These are phyloP conservation scores for Spodoptera exigua DNA, from an alignment of 2,888 invertebrate species.

Conservation along the genomic window DNA sequence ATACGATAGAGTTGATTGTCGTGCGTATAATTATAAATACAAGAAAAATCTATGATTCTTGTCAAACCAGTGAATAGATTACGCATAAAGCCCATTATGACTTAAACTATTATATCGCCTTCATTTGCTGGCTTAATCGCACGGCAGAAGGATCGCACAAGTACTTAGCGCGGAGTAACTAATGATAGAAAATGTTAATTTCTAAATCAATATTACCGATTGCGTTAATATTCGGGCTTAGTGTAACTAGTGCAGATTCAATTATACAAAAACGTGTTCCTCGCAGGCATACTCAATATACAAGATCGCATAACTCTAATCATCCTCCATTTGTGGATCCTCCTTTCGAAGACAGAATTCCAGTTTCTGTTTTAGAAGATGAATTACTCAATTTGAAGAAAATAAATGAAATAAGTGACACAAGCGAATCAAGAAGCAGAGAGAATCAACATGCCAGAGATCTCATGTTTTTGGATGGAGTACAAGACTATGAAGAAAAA, in stretches of 20 bases:
- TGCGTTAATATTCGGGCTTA: constrained; percentile 43
- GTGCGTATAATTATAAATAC: constrained; percentile 31
- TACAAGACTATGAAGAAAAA: constrained; percentile 4
- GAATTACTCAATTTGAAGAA: constrained; percentile 19
- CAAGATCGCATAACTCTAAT: constrained; percentile 55
- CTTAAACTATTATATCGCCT: constrained; percentile 71
- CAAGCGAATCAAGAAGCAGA: not conserved
- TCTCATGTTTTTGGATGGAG: not conserved
- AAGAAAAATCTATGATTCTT: constrained; percentile 59
- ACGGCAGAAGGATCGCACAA: constrained; percentile 68
- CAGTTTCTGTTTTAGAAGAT: constrained; percentile 50
- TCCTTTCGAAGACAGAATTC: constrained; percentile 55
- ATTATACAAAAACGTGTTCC: constrained; percentile 39
- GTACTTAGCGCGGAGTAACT: constrained; percentile 45
- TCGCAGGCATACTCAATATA: constrained; percentile 25
- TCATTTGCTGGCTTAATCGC: constrained; percentile 74
- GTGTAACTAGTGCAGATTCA: constrained; percentile 55
- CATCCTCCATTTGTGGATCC: constrained; percentile 69
- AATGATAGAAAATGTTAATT: constrained; percentile 50
- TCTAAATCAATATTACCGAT: constrained; percentile 29
- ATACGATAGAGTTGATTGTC: constrained; percentile 23
- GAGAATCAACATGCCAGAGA: constrained; percentile 3
- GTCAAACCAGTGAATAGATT: constrained; percentile 79
- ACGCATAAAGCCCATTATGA: constrained; percentile 67
- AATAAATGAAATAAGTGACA: constrained; percentile 9